Percentiles rank a stretch among this genome's conserved stretches.
Conservation (phyloP, 2,113 vertebrate genomes). For the Barbus barbus region DNA sequence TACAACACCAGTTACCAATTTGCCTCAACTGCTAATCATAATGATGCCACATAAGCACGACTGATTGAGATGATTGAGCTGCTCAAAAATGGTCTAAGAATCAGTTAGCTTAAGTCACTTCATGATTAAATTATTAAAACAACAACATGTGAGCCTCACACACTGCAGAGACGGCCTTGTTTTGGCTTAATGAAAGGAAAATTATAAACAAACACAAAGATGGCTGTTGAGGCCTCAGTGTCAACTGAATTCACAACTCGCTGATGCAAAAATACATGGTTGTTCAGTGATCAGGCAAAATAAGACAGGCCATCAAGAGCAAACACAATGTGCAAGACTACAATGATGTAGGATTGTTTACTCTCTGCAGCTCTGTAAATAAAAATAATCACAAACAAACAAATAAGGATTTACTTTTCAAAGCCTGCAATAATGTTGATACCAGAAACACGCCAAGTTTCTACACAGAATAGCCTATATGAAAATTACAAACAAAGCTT, state of each 20-base stretch:
- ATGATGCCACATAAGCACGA: neutral
- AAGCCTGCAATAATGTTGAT: neutral
- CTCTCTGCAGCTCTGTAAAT: neutral
- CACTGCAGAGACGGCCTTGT: neutral
- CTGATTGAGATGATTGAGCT: neutral
- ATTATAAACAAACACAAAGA: conserved; percentile 15
- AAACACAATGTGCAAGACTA: neutral
- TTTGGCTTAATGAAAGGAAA: conserved; percentile 4
- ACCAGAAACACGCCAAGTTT: neutral
- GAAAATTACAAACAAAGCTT: neutral
- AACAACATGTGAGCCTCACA: neutral
- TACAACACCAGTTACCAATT: neutral
- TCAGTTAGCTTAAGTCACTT: neutral
- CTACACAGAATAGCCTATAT: neutral
- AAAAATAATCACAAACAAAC: neutral
- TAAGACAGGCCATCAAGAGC: neutral
- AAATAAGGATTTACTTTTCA: neutral
- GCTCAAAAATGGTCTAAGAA: neutral
- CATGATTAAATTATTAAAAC: neutral
- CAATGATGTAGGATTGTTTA: neutral
- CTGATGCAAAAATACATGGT: neutral
- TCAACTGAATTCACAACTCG: conserved; percentile 4
- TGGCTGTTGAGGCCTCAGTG: neutral
- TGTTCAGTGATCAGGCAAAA: conserved; percentile 5
- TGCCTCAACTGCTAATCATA: neutral